Evolutionary conservation across 1,140 invertebrate species (phyloP), one percentile per base, ranked within the genome.

Genomic region (Euglossa dilemma): DNA sequence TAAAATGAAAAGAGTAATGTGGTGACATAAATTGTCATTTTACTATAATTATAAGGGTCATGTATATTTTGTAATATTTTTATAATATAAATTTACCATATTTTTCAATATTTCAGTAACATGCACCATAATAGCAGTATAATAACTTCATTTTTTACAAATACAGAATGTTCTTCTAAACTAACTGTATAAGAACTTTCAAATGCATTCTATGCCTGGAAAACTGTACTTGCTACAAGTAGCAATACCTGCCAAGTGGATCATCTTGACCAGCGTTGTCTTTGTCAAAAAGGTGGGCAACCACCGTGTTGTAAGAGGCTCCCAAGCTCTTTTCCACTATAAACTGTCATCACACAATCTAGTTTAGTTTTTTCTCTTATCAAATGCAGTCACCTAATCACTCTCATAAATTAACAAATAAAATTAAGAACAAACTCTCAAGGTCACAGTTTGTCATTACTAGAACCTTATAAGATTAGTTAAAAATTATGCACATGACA

Each of bases 241-340:
- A 89, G 87, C 88, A 91, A 91, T 96, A 98, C 97, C 97, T 97
- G 96, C 97, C 97, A 90, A 98, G 96, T 90, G 95, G 95, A 94
- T 97, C 97, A 94, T 97, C 97, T 92, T 95, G 94, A 91, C 96
- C 96, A 90, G 96, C 95, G 91, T 96, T 96, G 95, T 97, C 97
- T 97, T 97, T 97, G 95, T 97, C 97, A 96, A 95, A 97, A 88
- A 97, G 95, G 86, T 95, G 94, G 89, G 90, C 85, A 87, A 92
- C 85, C 90, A 94, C 86, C 81, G 87, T 91, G 91, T 89, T 91
- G 91, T 91, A 87, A 78, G 14, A 80, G 80, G 89, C 86, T 86
- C 92, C 93, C 81, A 89, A 92, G 80, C 91, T 86, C 87, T 92
- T 90, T 85, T 94, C 92, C 92, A 95, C 92, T 91, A 94, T 90